These are phyloP conservation scores for Platichthys flesus DNA, from an alignment of 2,113 vertebrate species.

Conservation along the genomic window DNA sequence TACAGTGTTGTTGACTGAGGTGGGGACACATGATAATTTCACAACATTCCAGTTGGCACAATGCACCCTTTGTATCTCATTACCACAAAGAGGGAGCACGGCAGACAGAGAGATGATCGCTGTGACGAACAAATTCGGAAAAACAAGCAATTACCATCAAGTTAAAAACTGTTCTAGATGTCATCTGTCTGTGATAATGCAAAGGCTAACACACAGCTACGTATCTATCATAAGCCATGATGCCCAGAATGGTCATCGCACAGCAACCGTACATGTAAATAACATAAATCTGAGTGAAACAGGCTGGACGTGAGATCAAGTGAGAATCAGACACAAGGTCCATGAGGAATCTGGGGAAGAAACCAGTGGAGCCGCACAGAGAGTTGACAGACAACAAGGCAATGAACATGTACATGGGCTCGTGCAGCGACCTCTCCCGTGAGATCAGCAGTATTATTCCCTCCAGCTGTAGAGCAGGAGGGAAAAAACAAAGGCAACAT, in stretches of 20 bases:
- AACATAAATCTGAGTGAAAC: conserved; percentile 58
- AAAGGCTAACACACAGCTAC: conserved; percentile 61
- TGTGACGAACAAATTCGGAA: conserved; percentile 3
- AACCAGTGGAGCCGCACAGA: conserved; percentile 40
- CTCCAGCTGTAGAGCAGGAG: conserved; percentile 41
- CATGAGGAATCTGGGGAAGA: conserved; percentile 60
- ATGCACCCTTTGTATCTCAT: conserved; percentile 33
- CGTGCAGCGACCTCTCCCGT: conserved; percentile 8
- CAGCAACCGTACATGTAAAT: conserved; percentile 46
- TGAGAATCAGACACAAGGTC: conserved; percentile 55
- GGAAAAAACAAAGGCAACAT: conserved; percentile 26
- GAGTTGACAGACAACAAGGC: conserved; percentile 38
- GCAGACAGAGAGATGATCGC: not conserved
- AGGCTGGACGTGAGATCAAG: conserved; percentile 51
- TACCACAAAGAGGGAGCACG: conserved; percentile 58
- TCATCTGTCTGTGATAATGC: conserved; percentile 59
- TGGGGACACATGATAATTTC: conserved; percentile 33
- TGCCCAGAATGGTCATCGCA: conserved; percentile 49
- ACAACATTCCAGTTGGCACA: conserved; percentile 52
- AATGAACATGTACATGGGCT: conserved; percentile 56
- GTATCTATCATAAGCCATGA: conserved; percentile 67
- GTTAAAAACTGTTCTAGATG: conserved; percentile 4
- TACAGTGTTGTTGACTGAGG: not conserved
- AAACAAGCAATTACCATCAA: conserved; percentile 31
- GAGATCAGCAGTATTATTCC: conserved; percentile 35